phyloP scores from a whole-genome alignment of 2,888 invertebrate species.

The Mimumesa dahlbomi region DNA sequence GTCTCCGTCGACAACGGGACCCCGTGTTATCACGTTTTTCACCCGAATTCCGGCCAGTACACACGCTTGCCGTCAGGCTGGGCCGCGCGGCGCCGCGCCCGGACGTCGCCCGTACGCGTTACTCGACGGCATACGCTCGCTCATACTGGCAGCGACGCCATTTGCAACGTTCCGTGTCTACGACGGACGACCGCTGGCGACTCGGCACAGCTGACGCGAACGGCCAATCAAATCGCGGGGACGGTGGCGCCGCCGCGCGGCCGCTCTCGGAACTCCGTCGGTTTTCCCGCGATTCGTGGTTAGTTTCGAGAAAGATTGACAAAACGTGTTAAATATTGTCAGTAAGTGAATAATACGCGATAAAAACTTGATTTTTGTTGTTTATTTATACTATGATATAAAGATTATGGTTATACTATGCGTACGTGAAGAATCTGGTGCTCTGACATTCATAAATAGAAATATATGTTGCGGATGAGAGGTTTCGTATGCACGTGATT shows the following conservation, averaged over 20 bases:
- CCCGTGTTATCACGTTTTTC: constrained; percentile 16
- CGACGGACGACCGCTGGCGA: constrained; percentile 42
- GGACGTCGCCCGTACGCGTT: constrained; percentile 70
- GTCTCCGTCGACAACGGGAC: constrained; percentile 9
- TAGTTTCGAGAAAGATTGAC: too few species aligned
- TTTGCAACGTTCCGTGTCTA: constrained; percentile 64
- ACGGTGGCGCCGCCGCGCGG: not conserved
- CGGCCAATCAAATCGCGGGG: constrained; percentile 29
- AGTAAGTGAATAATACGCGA: too few species aligned
- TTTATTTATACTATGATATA: too few species aligned
- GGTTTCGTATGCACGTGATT: too few species aligned
- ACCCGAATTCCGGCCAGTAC: constrained; percentile 15
- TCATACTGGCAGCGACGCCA: constrained; percentile 74
- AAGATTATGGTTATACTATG: too few species aligned
- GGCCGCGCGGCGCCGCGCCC: constrained; percentile 69
- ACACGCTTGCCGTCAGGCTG: constrained; percentile 61
- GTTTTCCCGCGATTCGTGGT: too few species aligned
- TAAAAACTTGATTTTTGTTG: too few species aligned
- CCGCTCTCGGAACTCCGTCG: not conserved
- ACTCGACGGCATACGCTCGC: constrained; percentile 65
- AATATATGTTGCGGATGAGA: too few species aligned
- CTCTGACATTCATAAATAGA: too few species aligned
- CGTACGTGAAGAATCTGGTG: too few species aligned
- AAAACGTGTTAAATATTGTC: too few species aligned
- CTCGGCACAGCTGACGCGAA: constrained; percentile 52